phyloP scores from a whole-genome alignment of 2,888 invertebrate genomes.

The Hydrotaea diabolus region DNA sequence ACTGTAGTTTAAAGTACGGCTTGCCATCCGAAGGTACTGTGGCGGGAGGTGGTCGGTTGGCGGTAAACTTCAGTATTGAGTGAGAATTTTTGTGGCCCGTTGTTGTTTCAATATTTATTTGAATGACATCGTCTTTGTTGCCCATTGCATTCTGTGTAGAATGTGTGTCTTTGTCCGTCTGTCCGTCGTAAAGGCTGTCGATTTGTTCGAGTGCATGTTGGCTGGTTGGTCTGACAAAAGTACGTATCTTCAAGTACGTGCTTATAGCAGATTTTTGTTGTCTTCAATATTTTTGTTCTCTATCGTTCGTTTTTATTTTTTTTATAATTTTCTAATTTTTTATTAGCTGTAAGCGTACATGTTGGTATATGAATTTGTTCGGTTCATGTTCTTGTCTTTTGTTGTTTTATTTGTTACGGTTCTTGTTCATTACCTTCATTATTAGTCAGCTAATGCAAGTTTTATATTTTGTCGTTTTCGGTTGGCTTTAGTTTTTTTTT shows the following conservation, averaged over 20 bases:
- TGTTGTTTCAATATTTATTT: slow-evolving; percentile 39
- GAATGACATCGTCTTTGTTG: slow-evolving; percentile 22
- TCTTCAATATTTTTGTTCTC: background rate
- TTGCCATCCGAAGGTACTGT: background rate
- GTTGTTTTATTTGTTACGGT: slow-evolving; percentile 29
- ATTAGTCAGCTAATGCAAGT: background rate
- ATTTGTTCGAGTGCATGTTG: too few relatives aligned
- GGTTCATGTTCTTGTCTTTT: slow-evolving; percentile 27
- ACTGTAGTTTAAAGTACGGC: slow-evolving; percentile 32
- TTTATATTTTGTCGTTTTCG: background rate
- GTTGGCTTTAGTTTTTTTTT: background rate
- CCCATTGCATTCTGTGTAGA: too few relatives aligned
- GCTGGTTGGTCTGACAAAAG: background rate
- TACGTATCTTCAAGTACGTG: slow-evolving; percentile 48
- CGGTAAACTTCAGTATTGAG: background rate
- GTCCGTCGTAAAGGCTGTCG: background rate
- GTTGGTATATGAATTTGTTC: slow-evolving; percentile 73
- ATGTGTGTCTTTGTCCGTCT: background rate
- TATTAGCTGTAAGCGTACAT: slow-evolving; percentile 77
- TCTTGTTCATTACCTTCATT: slow-evolving; percentile 29
- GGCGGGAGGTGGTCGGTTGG: background rate
- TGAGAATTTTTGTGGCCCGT: slow-evolving; percentile 21
- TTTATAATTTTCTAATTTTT: slow-evolving; percentile 65
- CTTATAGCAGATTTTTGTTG: slow-evolving; percentile 45
- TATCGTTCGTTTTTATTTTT: background rate